These are phyloP conservation scores for Emydocephalus ijimae DNA, from an alignment of 2,113 vertebrate genomes.

Conservation along the genomic window DNA sequence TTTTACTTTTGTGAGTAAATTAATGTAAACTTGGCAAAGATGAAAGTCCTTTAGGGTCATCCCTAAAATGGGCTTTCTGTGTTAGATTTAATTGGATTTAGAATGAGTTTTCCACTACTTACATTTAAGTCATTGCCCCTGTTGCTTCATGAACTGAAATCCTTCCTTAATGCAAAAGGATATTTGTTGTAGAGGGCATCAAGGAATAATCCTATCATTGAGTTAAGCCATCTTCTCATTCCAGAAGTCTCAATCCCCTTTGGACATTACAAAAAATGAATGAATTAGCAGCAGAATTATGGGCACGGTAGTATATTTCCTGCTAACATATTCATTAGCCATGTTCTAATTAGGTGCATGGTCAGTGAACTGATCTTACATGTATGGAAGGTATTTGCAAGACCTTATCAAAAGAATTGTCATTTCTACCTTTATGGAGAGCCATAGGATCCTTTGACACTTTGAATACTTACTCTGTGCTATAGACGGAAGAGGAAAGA, in stretches of 20 bases:
- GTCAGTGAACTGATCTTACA: neutral
- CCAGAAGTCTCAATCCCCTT: neutral
- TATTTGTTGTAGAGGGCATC: neutral
- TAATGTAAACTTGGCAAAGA: neutral
- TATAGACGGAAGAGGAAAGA: neutral
- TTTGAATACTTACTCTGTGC: neutral
- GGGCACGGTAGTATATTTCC: neutral
- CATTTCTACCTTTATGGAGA: neutral
- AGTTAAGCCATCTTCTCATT: neutral
- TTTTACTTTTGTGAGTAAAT: conserved; percentile 37
- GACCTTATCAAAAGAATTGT: neutral
- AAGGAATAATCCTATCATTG: neutral
- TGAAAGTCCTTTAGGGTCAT: neutral
- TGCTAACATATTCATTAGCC: neutral
- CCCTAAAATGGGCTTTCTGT: neutral
- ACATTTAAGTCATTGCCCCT: neutral
- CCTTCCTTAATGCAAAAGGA: neutral
- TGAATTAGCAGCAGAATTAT: neutral
- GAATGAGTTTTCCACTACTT: neutral
- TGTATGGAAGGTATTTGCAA: neutral
- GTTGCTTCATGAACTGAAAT: neutral
- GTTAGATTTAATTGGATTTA: neutral
- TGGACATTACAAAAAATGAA: neutral
- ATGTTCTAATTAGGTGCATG: neutral
- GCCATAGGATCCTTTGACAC: neutral